Conservation (phyloP, 2,113 vertebrate species). For the Hydrolagus affinis region DNA sequence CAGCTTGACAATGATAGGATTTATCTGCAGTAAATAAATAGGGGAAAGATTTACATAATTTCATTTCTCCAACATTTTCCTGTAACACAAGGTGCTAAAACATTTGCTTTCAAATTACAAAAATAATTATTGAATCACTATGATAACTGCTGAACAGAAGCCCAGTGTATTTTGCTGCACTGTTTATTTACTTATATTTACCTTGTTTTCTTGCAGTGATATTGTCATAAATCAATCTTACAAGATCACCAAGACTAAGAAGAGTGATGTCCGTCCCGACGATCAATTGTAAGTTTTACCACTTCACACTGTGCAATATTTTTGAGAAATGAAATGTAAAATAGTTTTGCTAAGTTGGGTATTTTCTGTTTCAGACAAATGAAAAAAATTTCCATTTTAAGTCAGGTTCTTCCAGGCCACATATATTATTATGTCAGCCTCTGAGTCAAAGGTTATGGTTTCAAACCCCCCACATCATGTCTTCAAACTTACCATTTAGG, state of each 20-base stretch:
- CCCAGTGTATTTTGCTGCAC: neutral
- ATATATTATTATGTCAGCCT: neutral
- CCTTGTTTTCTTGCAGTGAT: constrained; percentile 42
- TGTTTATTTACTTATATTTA: neutral
- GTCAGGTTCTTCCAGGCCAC: no score
- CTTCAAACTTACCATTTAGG: neutral
- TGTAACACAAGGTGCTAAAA: no score
- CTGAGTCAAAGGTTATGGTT: neutral
- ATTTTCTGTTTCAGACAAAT: neutral
- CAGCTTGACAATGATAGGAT: no score
- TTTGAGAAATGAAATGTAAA: neutral
- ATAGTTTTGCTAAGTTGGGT: neutral
- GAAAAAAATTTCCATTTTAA: neutral
- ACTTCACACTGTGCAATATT: neutral
- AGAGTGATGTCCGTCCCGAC: constrained; percentile 52
- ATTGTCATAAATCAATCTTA: constrained; percentile 44
- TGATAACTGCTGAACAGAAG: neutral
- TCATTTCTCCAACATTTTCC: no score
- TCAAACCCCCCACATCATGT: neutral
- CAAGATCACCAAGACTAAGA: constrained; percentile 48
- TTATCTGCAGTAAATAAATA: no score
- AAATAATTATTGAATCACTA: neutral
- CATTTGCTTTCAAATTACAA: neutral
- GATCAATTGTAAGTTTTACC: constrained; percentile 57
- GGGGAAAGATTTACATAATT: no score